Conservation (phyloP, 23 tunicate species). For the Phallusia fumigata region DNA sequence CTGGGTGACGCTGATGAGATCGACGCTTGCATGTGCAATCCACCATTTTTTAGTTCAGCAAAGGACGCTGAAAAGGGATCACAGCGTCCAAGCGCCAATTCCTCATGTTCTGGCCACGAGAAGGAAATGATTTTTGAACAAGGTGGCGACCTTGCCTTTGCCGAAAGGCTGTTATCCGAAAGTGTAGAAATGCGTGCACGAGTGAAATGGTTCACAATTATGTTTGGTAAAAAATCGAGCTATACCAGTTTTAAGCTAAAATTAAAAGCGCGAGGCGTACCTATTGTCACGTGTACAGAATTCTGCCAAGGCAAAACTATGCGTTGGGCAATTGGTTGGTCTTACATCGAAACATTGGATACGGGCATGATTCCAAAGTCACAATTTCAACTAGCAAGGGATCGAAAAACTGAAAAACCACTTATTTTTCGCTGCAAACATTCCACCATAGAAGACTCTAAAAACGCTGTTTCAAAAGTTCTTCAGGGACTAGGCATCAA, state of each 20-base stretch:
- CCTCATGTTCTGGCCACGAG: slow-evolving; percentile 53
- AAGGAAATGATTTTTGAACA: slow-evolving; percentile 31
- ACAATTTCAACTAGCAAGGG: neutral
- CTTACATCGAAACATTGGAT: slow-evolving; percentile 2
- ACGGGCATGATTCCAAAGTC: neutral
- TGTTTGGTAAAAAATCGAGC: slow-evolving; percentile 86
- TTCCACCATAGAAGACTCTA: neutral
- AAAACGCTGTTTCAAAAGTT: neutral
- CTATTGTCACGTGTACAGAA: slow-evolving; percentile 36
- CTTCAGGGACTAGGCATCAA: neutral
- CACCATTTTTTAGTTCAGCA: slow-evolving; percentile 62
- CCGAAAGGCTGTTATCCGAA: slow-evolving; percentile 51
- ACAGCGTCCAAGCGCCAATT: slow-evolving; percentile 58
- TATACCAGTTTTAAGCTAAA: slow-evolving; percentile 21
- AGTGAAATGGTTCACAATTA: slow-evolving; percentile 65
- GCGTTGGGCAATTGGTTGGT: slow-evolving; percentile 93
- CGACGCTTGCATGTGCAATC: slow-evolving; percentile 88
- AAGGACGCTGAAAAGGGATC: slow-evolving; percentile 12
- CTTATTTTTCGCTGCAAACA: slow-evolving; percentile 18
- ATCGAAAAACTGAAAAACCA: slow-evolving; percentile 3
- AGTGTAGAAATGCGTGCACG: slow-evolving; percentile 20
- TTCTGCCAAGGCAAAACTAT: slow-evolving; percentile 92
- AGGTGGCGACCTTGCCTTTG: slow-evolving; percentile 81
- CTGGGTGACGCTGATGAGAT: slow-evolving; percentile 15
- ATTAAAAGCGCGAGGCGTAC: slow-evolving; percentile 8